Percentiles rank a stretch among this genome's conserved stretches.
Conservation (phyloP, 2,113 vertebrate genomes). For the Holacanthus passer region DNA sequence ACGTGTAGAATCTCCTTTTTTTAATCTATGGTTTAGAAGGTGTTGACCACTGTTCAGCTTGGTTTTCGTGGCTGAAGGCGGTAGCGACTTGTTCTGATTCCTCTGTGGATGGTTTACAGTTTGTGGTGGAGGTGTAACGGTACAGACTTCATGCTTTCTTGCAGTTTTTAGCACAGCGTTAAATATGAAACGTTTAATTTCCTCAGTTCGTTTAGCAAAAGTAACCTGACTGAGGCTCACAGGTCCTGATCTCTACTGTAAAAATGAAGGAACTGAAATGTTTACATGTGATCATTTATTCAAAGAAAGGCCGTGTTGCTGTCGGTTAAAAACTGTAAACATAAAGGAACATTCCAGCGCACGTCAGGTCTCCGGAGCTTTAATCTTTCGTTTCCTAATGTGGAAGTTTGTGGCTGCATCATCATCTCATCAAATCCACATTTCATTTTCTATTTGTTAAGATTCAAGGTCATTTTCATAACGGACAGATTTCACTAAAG, state of each 20-base stretch:
- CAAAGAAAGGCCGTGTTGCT: background rate
- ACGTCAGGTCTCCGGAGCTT: background rate
- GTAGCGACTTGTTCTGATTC: background rate
- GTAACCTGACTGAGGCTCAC: background rate
- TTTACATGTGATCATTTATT: background rate
- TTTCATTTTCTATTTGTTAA: too few species aligned
- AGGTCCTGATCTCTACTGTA: background rate
- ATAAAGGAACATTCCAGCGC: background rate
- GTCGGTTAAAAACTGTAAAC: background rate
- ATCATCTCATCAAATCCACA: too few species aligned
- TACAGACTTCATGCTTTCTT: background rate
- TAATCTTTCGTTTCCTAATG: background rate
- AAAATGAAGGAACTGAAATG: background rate
- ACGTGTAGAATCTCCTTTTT: conserved; percentile 30
- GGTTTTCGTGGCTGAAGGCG: background rate
- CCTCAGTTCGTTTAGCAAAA: background rate
- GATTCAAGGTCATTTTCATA: too few species aligned
- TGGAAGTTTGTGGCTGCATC: background rate
- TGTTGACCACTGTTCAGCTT: conserved; percentile 42
- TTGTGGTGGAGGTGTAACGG: background rate
- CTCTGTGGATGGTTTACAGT: background rate
- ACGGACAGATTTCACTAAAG: too few species aligned
- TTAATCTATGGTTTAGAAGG: conserved; percentile 15
- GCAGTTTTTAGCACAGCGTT: background rate
- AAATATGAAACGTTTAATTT: background rate